Conservation (phyloP, 2,888 invertebrate genomes). For the Pollenia griseotomentosa region DNA sequence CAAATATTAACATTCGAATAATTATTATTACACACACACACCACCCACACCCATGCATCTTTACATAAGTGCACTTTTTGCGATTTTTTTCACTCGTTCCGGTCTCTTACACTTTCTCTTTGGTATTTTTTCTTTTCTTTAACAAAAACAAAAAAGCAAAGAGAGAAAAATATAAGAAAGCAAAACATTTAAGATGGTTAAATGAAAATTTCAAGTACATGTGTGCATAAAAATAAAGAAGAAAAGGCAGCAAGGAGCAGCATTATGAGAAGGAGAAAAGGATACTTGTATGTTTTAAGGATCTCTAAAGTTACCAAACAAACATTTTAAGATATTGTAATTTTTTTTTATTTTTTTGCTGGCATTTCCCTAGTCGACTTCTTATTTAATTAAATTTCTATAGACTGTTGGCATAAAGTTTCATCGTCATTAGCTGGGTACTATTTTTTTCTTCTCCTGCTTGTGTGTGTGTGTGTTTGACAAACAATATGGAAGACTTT, state of each 20-base stretch:
- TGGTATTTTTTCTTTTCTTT: neutral
- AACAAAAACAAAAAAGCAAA: conserved; percentile 7
- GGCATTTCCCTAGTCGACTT: conserved; percentile 44
- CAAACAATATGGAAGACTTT: neutral
- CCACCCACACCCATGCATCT: too few species aligned
- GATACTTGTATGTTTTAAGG: conserved; percentile 63
- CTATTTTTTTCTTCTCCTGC: neutral
- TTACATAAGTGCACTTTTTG: conserved; percentile 12
- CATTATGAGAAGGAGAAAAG: conserved; percentile 6
- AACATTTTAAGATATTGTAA: conserved; percentile 61
- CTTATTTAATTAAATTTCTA: conserved; percentile 72
- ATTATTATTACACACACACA: conserved; percentile 54
- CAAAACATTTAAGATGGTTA: conserved; percentile 47
- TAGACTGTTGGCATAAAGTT: conserved; percentile 66
- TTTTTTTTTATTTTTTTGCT: neutral
- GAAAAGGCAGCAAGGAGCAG: neutral
- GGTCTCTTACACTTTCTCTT: conserved; percentile 34
- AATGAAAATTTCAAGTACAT: conserved; percentile 52
- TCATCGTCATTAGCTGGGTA: conserved; percentile 61
- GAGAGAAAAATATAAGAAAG: neutral
- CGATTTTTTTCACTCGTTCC: conserved; percentile 19
- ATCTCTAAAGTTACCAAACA: conserved; percentile 69
- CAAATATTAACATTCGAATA: conserved; percentile 62
- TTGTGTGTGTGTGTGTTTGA: neutral
- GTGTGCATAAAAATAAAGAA: neutral